Percentiles rank a stretch among this genome's conserved stretches.
These are phyloP conservation scores for Ricordea florida DNA, from an alignment of 92 coral and sea anemone genomes.

Conservation along the genomic window DNA sequence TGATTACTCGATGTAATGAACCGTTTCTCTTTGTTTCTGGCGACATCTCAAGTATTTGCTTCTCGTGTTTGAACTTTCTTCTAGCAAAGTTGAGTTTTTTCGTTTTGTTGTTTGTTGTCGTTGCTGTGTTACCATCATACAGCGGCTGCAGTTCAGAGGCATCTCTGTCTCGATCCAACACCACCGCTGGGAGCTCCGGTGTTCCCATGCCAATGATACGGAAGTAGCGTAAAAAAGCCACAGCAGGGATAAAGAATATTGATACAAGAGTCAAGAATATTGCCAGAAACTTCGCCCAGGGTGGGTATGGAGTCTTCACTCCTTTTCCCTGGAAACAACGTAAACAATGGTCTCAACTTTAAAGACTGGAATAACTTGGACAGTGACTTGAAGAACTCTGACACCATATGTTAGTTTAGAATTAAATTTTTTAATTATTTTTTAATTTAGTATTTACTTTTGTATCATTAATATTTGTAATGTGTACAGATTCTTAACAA, in stretches of 20 bases:
- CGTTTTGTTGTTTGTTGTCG: slow-evolving; percentile 35
- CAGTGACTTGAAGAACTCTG: no score
- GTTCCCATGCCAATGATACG: slow-evolving; percentile 64
- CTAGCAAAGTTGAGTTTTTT: slow-evolving; percentile 31
- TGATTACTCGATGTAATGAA: slow-evolving; percentile 3
- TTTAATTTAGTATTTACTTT: background rate
- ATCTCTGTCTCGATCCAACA: slow-evolving; percentile 32
- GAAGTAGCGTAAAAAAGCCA: slow-evolving; percentile 84
- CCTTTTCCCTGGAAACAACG: slow-evolving; percentile 54
- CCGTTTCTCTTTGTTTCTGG: slow-evolving; percentile 30
- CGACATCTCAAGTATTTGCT: background rate
- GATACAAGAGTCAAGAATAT: slow-evolving; percentile 80
- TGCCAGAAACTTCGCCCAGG: slow-evolving; percentile 89
- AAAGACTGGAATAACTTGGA: no score
- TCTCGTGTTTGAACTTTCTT: slow-evolving; percentile 16
- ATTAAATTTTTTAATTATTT: no score
- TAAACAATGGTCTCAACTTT: background rate
- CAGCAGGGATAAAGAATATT: slow-evolving; percentile 90
- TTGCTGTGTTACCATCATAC: slow-evolving; percentile 27
- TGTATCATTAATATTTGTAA: no score
- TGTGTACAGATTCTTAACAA: background rate
- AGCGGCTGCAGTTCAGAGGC: slow-evolving; percentile 66
- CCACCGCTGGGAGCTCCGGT: slow-evolving; percentile 64
- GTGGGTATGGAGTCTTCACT: slow-evolving; percentile 63
- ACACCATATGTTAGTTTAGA: no score